phyloP scores from a whole-genome alignment of 2,888 invertebrate genomes.

The Drosophila hawaiiensis region DNA sequence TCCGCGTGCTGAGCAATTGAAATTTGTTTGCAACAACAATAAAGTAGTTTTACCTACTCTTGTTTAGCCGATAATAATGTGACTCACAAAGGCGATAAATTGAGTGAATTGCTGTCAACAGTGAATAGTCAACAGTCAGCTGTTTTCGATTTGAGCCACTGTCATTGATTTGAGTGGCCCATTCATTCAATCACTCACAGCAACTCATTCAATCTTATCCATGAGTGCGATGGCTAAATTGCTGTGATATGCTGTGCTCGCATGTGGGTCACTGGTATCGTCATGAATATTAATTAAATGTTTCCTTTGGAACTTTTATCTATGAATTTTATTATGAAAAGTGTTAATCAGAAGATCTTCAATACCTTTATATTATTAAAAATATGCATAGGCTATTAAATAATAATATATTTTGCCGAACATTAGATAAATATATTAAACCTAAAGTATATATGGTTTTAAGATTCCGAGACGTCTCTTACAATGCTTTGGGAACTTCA shows the following conservation, averaged over 20 bases:
- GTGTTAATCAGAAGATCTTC: not conserved
- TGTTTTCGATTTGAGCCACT: conserved; percentile 33
- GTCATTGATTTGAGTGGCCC: conserved; percentile 4
- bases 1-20: conserved; percentile 46
- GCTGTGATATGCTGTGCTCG: not conserved
- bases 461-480: not conserved
- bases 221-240: not conserved
- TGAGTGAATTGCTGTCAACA: conserved; percentile 16
- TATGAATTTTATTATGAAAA: not conserved
- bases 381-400: no score
- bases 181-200: conserved; percentile 9
- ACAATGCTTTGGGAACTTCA: not conserved
- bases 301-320: not conserved
- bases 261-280: not conserved
- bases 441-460: not conserved
- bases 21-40: conserved; percentile 53
- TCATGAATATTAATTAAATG: not conserved
- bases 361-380: not conserved
- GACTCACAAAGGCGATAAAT: conserved; percentile 43
- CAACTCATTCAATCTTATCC: conserved; percentile 7
- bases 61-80: conserved; percentile 42
- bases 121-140: conserved; percentile 21
- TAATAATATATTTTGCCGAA: not conserved
- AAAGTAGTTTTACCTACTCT: conserved; percentile 42
- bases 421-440: no score